Percentiles rank a stretch among this genome's conserved stretches.
phyloP scores from a whole-genome alignment of 2,113 vertebrate genomes.

The Delphinus delphis region DNA sequence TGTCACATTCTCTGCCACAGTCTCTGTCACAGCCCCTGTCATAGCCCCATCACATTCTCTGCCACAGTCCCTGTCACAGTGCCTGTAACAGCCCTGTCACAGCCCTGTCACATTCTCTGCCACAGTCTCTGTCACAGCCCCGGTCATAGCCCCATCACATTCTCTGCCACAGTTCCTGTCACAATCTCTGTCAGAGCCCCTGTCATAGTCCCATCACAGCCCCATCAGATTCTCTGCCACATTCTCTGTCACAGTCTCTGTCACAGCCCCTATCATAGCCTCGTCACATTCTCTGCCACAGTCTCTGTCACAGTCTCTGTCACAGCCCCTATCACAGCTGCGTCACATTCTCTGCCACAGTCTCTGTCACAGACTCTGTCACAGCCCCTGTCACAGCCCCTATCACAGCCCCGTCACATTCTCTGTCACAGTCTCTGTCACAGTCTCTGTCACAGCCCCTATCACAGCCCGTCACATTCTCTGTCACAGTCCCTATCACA shows the following conservation, averaged over 20 bases:
- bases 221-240: background rate
- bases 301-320: background rate
- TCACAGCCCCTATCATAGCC: rapidly evolving
- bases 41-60: too few relatives aligned
- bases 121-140: rapidly evolving
- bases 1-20: too few relatives aligned
- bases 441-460: background rate
- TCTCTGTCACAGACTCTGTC: too few relatives aligned
- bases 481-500: background rate
- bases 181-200: rapidly evolving
- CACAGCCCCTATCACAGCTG: rapidly evolving
- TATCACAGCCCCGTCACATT: background rate
- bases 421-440: background rate
- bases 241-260: too few relatives aligned
- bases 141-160: background rate
- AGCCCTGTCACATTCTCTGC: background rate
- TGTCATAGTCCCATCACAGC: background rate
- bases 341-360: too few relatives aligned
- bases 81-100: rapidly evolving
- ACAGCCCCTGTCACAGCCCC: background rate
- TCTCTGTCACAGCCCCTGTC: too few relatives aligned
- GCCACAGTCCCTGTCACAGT: background rate
- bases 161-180: background rate
- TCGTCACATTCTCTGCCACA: background rate
- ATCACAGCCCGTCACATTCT: background rate